Evolutionary conservation across 2,888 invertebrate species (phyloP).

Genomic region (Orthosia cruda): DNA sequence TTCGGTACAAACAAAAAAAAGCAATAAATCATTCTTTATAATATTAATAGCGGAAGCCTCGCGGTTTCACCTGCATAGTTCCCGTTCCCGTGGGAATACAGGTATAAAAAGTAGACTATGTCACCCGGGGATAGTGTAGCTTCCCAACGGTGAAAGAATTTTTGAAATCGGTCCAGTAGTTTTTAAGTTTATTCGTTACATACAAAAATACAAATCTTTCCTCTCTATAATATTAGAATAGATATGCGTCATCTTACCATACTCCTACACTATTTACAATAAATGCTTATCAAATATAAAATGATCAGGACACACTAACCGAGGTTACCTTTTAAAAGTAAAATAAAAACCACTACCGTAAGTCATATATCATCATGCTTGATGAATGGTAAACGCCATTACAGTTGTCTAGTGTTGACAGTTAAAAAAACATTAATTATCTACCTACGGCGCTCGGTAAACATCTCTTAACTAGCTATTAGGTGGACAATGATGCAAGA

Average conservation of each 20-base stretch:
- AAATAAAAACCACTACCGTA: slow-evolving; percentile 60
- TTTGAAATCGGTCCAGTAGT: too few species aligned
- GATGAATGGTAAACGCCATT: slow-evolving; percentile 75
- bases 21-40: too few species aligned
- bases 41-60: too few species aligned
- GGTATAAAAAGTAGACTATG: too few species aligned
- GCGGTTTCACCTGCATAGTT: too few species aligned
- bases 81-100: too few species aligned
- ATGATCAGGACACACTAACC: slow-evolving; percentile 52
- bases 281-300: slow-evolving; percentile 57
- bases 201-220: too few species aligned
- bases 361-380: slow-evolving; percentile 71
- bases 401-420: slow-evolving; percentile 76
- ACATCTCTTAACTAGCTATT: slow-evolving; percentile 75
- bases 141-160: too few species aligned
- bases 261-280: slow-evolving; percentile 45
- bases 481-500: slow-evolving; percentile 69
- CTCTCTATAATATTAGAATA: too few species aligned
- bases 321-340: slow-evolving; percentile 53
- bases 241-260: slow-evolving; percentile 6
- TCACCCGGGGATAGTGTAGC: too few species aligned
- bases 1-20: too few species aligned
- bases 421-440: slow-evolving; percentile 80
- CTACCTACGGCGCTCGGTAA: slow-evolving; percentile 72
- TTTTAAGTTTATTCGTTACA: too few species aligned